Evolutionary conservation across 2,797 vertebrate genomes (phyloP).

Genomic region (Spinus olivaceus): DNA sequence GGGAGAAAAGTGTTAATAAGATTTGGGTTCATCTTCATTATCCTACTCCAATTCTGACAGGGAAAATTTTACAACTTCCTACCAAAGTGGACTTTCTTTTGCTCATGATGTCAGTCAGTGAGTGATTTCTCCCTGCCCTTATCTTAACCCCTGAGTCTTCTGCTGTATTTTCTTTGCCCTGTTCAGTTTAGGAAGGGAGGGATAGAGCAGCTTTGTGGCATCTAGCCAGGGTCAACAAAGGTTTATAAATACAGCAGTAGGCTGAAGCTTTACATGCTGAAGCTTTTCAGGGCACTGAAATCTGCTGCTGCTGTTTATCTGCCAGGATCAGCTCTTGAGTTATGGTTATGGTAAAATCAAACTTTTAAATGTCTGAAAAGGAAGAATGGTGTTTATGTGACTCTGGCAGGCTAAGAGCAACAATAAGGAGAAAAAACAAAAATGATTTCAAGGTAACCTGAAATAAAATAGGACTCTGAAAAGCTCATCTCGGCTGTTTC

Average conservation of each 20-base stretch:
- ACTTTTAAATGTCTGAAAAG: not conserved
- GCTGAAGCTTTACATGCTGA: not conserved
- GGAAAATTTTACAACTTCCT: not conserved
- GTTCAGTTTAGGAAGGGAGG: not conserved
- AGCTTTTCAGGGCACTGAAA: not conserved
- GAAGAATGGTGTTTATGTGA: not conserved
- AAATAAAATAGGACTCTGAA: not conserved
- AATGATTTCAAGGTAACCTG: not conserved
- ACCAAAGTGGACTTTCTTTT: not conserved
- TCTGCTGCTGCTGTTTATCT: not conserved
- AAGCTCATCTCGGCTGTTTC: fast-evolving
- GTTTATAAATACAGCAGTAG: not conserved
- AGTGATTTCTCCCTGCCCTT: not conserved
- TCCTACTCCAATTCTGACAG: not conserved
- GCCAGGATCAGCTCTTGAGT: not conserved
- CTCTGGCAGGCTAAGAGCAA: not conserved
- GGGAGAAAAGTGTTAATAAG: not conserved
- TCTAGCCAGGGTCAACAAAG: not conserved
- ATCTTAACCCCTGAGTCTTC: not conserved
- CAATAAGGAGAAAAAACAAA: not conserved
- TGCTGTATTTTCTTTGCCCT: not conserved
- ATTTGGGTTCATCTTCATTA: not conserved
- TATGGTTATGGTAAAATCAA: not conserved
- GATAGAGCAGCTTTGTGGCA: not conserved
- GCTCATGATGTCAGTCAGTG: not conserved